phyloP scores from a whole-genome alignment of 2,888 invertebrate genomes.

The Ecliptopera silaceata region DNA sequence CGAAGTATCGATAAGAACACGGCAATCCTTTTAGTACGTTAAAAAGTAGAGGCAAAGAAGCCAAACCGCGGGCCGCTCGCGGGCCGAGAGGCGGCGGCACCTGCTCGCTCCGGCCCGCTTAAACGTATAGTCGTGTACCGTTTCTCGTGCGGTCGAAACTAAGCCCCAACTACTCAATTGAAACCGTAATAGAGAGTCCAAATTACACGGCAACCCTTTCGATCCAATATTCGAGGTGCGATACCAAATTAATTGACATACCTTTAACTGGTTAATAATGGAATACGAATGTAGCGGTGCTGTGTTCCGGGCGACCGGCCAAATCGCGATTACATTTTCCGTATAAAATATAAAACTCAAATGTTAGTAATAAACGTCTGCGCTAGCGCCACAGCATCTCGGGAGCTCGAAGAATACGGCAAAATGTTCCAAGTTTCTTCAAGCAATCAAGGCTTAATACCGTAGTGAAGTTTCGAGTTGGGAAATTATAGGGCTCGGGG shows the following conservation, averaged over 20 bases:
- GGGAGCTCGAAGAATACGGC: slow-evolving; percentile 81
- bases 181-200: slow-evolving; percentile 74
- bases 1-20: slow-evolving; percentile 72
- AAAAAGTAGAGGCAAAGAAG: slow-evolving; percentile 68
- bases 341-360: slow-evolving; percentile 67
- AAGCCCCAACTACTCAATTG: slow-evolving; percentile 79
- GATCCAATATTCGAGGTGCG: slow-evolving; percentile 64
- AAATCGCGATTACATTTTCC: slow-evolving; percentile 45
- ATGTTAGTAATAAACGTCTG: slow-evolving; percentile 77
- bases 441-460: slow-evolving; percentile 83
- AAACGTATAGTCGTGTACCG: slow-evolving; percentile 80
- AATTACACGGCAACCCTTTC: slow-evolving; percentile 76
- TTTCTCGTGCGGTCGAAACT: slow-evolving; percentile 70
- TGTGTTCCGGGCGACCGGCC: slow-evolving; percentile 30
- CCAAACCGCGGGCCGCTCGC: slow-evolving; percentile 55
- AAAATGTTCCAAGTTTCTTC: slow-evolving; percentile 83
- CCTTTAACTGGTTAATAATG: slow-evolving; percentile 51
- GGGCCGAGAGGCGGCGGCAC: slow-evolving; percentile 44
- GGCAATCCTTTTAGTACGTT: slow-evolving; percentile 79
- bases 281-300: slow-evolving; percentile 47
- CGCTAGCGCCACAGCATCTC: slow-evolving; percentile 74
- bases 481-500: slow-evolving; percentile 80
- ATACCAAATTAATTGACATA: slow-evolving; percentile 62
- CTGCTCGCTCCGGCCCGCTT: slow-evolving; percentile 48
- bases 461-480: slow-evolving; percentile 82